Evolutionary conservation across 2,797 vertebrate species (phyloP), one percentile per base, ranked within the genome.

Genomic region (Picus viridis): DNA sequence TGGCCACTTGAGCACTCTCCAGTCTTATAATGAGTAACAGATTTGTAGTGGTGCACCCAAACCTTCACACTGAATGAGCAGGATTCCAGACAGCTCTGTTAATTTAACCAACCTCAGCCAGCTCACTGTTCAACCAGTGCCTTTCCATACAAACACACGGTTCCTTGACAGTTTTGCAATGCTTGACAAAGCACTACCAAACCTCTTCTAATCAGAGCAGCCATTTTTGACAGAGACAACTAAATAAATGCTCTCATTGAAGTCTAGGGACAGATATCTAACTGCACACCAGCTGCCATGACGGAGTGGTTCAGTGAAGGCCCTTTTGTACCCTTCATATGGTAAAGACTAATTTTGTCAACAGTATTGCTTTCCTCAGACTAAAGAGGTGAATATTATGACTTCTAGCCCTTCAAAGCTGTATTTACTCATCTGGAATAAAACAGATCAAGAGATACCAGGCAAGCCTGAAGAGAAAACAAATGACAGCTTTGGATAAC

Each of bases 301-400:
- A 47, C 1, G 3, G 10, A 67, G 34, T 0, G 0, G 10, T 4
- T 39, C 26, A 82, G 11, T 19, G 41, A 71, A 83, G 12, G 36
- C 56, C 12, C 16, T 79, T 53, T 15, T n/a, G 10, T 4, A 39
- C 59, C 34, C 36, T 20, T 59, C 26, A 5, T 1, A 30, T 1
- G 18, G 8, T 9, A 80, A 53, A 20, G 39, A 41, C 4, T 30
- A 6, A 12, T 78, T 58, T 7, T 61, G 16, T 4, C 65, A 71
- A 27, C 9, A 78, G 34, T 3, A 22, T 59, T 51, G 8, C 9
- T 17, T 77, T 75, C 18, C 27, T 86, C 30, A 41, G 27, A 65
- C 69, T 11, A 58, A 64, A 41, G 14, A 57, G 2, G 8, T 19
- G 39, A 30, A 16, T 23, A n/a, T 16, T 29, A 34, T 11, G 54